Base-by-base conservation (phyloP, 2,888 invertebrate species). In the Agrochola lychnidis region DNA sequence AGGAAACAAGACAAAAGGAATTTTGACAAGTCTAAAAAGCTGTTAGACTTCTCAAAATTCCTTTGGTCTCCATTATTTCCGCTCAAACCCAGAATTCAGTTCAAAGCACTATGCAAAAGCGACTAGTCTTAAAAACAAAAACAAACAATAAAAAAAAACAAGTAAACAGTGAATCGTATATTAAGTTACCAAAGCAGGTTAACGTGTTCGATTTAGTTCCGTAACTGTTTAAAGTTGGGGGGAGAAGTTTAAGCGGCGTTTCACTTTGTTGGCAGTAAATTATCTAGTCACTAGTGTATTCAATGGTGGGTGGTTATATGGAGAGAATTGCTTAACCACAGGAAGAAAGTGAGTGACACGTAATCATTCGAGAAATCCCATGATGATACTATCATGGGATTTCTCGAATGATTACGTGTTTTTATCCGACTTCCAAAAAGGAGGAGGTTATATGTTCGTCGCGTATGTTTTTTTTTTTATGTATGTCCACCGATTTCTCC, bases 171-270 rank as follows among this genome's bases (percentile, higher is more conserved):
- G 75, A 70, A 42, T 70, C n/a, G 69, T 19, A 53, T 19, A 30
- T 72, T 70, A 81, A 71, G 51, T 85, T 82, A 22, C 12, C 14
- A 4, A 77, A 75, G 48, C 73, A 79, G 63, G 77, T 78, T 83
- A 76, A 66, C 72, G 36, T 70, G 82, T 84, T 76, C 80, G 73
- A 78, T 84, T 74, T 76, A 70, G 76, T 87, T 85, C n/a, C 57
- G 7, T 19, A 84, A 79, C 76, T 56, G 73, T 73, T 86, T 82
- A 66, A 86, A 83, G 53, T 83, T 84, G 68, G 12, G 63, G 64
- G 12, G 4, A 40, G 19, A 42, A 82, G 71, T 82, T 79, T 40
- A 59, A 73, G 45, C 68, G 51, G 42, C n/a, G 48, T 62, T 81
- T 61, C n/a, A 72, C 5, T 70, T 71, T 63, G 81, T 75, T 57